Conservation (phyloP, 2,888 invertebrate species). For the Noctua comes region DNA sequence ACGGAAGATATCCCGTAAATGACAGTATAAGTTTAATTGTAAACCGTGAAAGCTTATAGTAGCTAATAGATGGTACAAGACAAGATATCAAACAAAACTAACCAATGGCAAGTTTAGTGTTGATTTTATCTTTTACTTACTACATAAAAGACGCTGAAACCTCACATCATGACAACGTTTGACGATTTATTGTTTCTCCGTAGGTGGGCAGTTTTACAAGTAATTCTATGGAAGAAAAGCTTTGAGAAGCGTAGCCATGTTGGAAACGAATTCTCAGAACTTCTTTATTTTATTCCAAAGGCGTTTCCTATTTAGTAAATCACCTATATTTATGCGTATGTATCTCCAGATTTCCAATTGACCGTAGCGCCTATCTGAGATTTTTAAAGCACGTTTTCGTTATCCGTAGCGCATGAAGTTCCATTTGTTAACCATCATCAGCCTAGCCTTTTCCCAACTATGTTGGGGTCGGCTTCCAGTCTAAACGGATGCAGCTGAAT, state of each 20-base stretch:
- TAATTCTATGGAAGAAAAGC: conserved; percentile 7
- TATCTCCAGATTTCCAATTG: not conserved
- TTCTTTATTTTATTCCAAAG: not conserved
- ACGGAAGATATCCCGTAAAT: too few species aligned
- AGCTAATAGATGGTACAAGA: not conserved
- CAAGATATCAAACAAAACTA: not conserved
- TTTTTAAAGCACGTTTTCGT: not conserved
- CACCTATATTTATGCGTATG: not conserved
- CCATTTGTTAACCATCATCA: not conserved
- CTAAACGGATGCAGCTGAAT: too few species aligned
- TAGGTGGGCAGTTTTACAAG: not conserved
- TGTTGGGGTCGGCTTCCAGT: too few species aligned
- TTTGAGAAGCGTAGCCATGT: not conserved
- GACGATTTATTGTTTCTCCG: conserved; percentile 31
- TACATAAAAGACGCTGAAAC: conserved; percentile 2
- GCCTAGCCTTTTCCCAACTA: too few species aligned
- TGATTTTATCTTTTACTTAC: conserved; percentile 14
- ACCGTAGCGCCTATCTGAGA: not conserved
- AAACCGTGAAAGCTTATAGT: not conserved
- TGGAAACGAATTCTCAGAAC: not conserved
- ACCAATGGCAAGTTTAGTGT: not conserved
- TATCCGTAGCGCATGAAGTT: not conserved
- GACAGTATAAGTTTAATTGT: too few species aligned
- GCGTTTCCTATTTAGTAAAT: not conserved
- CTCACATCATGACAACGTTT: conserved; percentile 14